These are phyloP conservation scores for Halesus radiatus DNA, from an alignment of 1,140 invertebrate genomes.

Conservation along the genomic window DNA sequence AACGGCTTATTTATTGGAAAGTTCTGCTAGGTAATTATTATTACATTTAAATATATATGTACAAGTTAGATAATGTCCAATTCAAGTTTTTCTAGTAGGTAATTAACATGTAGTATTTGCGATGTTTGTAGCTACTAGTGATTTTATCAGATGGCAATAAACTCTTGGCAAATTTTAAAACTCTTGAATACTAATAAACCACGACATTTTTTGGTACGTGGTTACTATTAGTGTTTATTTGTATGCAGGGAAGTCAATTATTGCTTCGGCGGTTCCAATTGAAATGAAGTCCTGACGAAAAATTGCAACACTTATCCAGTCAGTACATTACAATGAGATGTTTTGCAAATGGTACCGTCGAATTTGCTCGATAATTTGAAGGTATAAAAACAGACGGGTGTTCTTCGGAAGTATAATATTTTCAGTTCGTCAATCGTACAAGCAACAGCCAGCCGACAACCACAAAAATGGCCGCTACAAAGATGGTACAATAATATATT, in stretches of 20 bases:
- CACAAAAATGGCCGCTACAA: slow-evolving; percentile 47
- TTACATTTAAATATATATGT: too few relatives aligned
- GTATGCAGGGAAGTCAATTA: slow-evolving; percentile 26
- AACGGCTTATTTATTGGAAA: too few relatives aligned
- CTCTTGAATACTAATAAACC: neutral
- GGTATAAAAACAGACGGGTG: slow-evolving; percentile 26
- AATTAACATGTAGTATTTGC: too few relatives aligned
- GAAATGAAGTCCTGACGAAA: slow-evolving; percentile 5
- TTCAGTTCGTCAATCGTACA: slow-evolving; percentile 19
- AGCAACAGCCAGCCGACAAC: slow-evolving; percentile 25
- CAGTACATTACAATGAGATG: slow-evolving; percentile 8
- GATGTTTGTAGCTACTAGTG: too few relatives aligned
- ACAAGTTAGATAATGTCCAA: too few relatives aligned
- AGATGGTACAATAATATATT: slow-evolving; percentile 30
- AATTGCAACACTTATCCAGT: slow-evolving; percentile 12
- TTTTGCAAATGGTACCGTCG: neutral
- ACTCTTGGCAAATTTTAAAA: neutral
- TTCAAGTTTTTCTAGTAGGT: too few relatives aligned
- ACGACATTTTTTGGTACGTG: neutral
- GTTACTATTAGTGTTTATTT: slow-evolving; percentile 4
- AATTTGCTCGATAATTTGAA: neutral
- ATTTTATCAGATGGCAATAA: too few relatives aligned
- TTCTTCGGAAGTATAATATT: slow-evolving; percentile 34
- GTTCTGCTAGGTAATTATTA: too few relatives aligned
- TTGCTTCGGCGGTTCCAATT: neutral